Evolutionary conservation across 2,113 vertebrate species (phyloP).

Genomic region (Eolophus roseicapilla): DNA sequence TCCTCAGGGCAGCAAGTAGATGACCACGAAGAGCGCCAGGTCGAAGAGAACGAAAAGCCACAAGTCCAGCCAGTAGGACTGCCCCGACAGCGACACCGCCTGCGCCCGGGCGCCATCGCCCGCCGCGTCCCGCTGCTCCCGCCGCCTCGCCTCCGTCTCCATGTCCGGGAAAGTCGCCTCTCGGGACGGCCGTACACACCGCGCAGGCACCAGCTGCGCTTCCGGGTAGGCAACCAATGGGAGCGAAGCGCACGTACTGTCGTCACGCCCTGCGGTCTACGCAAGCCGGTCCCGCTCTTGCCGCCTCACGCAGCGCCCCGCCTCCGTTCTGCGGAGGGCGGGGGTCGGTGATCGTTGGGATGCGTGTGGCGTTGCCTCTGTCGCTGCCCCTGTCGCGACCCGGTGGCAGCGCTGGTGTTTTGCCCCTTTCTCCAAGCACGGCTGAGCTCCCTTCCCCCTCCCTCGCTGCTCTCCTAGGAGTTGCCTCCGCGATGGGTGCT

Average conservation of each 20-base stretch:
- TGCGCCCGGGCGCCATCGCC: neutral
- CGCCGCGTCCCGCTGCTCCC: neutral
- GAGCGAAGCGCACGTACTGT: neutral
- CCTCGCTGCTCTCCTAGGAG: neutral
- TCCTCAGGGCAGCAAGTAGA: constrained; percentile 79
- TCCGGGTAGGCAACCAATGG: neutral
- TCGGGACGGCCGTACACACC: fast-evolving
- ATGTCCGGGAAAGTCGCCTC: fast-evolving
- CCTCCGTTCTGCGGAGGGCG: too few species aligned
- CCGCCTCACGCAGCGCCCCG: fast-evolving
- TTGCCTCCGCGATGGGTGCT: neutral
- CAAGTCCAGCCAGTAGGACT: constrained; percentile 91
- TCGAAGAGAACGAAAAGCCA: constrained; percentile 87
- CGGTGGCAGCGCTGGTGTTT: too few species aligned
- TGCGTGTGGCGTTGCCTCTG: too few species aligned
- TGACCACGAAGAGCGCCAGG: constrained; percentile 77
- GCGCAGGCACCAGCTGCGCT: neutral
- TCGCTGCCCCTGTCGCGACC: neutral
- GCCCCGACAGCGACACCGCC: constrained; percentile 64
- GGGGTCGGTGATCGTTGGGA: too few species aligned
- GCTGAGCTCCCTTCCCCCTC: neutral
- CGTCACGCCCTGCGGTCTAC: fast-evolving
- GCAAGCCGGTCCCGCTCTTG: fast-evolving
- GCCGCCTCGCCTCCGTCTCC: neutral
- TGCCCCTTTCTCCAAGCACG: neutral